phyloP scores from a whole-genome alignment of 92 coral and sea anemone genomes.

The Epizoanthus rinbou region DNA sequence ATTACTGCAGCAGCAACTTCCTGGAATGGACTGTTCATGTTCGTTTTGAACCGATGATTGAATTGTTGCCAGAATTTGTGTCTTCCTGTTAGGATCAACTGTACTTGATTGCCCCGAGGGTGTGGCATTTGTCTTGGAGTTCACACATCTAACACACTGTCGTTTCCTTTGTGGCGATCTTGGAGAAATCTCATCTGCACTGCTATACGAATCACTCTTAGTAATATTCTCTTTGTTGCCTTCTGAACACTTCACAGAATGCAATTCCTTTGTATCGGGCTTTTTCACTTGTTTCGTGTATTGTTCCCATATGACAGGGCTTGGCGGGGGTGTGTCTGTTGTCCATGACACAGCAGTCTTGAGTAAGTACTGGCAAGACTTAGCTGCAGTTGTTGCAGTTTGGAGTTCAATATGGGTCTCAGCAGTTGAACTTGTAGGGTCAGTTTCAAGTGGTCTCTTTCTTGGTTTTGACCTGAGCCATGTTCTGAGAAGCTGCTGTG shows the following conservation, averaged over 20 bases:
- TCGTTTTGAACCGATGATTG: not conserved
- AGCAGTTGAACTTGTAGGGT: not conserved
- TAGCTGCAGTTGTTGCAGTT: not conserved
- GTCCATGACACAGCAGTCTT: not conserved
- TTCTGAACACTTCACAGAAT: conserved; percentile 1
- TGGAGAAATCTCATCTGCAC: conserved; percentile 2
- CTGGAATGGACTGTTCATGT: not conserved
- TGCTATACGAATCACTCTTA: not conserved
- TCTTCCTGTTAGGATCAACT: not conserved
- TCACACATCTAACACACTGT: conserved; percentile 1
- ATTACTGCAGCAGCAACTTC: not conserved
- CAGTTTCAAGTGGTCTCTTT: conserved; percentile 42
- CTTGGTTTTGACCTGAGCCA: conserved; percentile 69
- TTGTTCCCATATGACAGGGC: not conserved
- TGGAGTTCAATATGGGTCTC: not conserved
- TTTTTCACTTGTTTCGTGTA: not conserved
- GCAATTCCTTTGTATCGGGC: not conserved
- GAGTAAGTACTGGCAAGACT: not conserved
- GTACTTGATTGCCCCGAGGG: not conserved
- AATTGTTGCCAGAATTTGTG: conserved; percentile 21
- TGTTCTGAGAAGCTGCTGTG: conserved; percentile 76
- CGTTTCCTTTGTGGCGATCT: conserved; percentile 32
- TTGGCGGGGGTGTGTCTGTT: not conserved
- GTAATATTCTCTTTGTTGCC: conserved; percentile 15
- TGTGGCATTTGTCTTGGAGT: not conserved